These are phyloP conservation scores for Montipora foliosa DNA, from an alignment of 64 coral and sea anemone genomes.

Conservation along the genomic window DNA sequence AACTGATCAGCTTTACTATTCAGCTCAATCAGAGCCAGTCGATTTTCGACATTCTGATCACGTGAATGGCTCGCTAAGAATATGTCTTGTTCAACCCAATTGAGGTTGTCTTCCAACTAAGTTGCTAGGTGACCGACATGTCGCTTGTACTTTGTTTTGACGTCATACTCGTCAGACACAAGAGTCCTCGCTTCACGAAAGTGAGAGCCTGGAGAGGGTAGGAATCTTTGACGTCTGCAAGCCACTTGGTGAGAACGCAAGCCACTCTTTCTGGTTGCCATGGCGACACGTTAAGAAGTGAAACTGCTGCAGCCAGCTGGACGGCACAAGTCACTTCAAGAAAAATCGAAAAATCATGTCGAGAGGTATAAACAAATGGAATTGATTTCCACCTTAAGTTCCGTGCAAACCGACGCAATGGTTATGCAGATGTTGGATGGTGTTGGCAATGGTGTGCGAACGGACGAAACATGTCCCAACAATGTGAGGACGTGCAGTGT, in stretches of 20 bases:
- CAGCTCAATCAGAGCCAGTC: no score
- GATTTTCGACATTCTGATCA: no score
- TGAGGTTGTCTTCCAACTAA: neutral
- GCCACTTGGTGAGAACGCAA: slow-evolving; percentile 39
- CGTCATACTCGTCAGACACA: slow-evolving; percentile 29
- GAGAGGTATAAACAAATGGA: neutral
- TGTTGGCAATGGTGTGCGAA: no score
- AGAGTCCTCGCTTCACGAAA: neutral
- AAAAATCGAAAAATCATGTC: neutral
- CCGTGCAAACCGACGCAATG: no score
- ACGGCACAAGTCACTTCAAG: slow-evolving; percentile 45
- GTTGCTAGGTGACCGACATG: neutral
- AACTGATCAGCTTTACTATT: no score
- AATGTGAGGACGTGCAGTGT: no score
- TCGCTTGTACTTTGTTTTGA: neutral
- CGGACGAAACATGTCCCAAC: no score
- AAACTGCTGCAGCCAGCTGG: slow-evolving; percentile 44
- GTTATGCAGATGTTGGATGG: no score
- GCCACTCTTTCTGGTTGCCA: slow-evolving; percentile 49
- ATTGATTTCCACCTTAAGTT: no score
- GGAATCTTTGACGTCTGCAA: neutral
- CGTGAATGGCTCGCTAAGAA: neutral
- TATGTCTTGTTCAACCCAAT: neutral
- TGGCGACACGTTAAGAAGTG: slow-evolving; percentile 54
- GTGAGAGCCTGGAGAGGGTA: neutral